Evolutionary conservation across 2,888 invertebrate species (phyloP).

Genomic region (Tenthredo mesomela): DNA sequence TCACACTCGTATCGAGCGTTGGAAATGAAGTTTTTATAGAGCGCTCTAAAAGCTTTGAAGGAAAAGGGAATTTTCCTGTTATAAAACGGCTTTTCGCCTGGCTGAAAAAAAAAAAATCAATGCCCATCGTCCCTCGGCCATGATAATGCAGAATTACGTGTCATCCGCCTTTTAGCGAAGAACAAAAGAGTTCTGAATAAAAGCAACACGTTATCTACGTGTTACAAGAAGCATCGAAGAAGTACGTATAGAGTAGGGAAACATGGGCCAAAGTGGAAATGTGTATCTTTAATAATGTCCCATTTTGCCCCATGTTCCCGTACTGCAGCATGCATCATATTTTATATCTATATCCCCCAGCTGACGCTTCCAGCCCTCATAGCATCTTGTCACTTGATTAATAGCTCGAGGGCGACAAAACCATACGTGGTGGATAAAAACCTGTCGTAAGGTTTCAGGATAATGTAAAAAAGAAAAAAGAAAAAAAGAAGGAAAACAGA

Average conservation of each 20-base stretch:
- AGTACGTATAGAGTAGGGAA: not conserved
- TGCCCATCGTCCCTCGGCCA: not conserved
- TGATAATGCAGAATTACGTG: not conserved
- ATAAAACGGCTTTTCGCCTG: conserved; percentile 25
- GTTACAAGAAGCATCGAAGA: not conserved
- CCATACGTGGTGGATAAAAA: conserved; percentile 34
- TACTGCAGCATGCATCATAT: not conserved
- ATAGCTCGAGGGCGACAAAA: conserved; percentile 21
- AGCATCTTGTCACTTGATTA: conserved; percentile 27
- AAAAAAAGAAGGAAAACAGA: not conserved
- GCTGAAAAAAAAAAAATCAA: not conserved
- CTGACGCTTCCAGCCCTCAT: not conserved
- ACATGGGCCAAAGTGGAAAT: not conserved
- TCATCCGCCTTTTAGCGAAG: not conserved
- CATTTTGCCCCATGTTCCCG: not conserved
- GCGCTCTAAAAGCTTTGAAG: conserved; percentile 43
- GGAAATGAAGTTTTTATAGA: conserved; percentile 32
- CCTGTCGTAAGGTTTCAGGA: not conserved
- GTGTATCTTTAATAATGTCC: not conserved
- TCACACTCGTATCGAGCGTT: conserved; percentile 17
- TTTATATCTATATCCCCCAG: not conserved
- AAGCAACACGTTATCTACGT: not conserved
- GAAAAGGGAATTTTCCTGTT: conserved; percentile 30
- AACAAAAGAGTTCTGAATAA: not conserved
- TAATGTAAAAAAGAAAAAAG: not conserved